These are phyloP conservation scores for Cololabis saira DNA, from an alignment of 2,113 vertebrate species.

Conservation along the genomic window DNA sequence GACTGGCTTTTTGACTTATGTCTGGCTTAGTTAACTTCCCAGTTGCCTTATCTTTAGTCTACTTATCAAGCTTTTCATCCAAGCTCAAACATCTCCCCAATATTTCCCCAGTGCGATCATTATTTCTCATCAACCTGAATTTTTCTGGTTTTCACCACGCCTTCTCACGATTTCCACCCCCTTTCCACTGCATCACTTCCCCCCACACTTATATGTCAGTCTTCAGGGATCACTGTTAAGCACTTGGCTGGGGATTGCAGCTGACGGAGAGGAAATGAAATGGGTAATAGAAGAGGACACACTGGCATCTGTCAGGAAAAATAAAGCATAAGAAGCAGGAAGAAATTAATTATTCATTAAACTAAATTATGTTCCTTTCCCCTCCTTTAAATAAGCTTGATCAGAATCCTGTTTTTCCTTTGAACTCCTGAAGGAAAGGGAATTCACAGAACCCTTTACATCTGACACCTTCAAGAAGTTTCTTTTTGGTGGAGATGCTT, in stretches of 20 bases:
- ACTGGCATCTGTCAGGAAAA: slow-evolving; percentile 75
- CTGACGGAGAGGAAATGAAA: slow-evolving; percentile 78
- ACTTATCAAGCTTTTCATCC: neutral
- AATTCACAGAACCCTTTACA: neutral
- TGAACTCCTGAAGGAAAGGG: slow-evolving; percentile 22
- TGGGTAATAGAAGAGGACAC: slow-evolving; percentile 76
- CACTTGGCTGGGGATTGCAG: slow-evolving; percentile 71
- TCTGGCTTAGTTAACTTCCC: slow-evolving; percentile 4
- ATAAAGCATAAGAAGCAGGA: slow-evolving; percentile 54
- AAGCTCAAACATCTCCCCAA: slow-evolving; percentile 9
- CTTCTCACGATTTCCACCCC: slow-evolving; percentile 3
- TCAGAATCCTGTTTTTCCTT: slow-evolving; percentile 14
- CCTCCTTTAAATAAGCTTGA: slow-evolving; percentile 11
- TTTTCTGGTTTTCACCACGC: slow-evolving; percentile 24
- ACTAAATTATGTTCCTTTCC: slow-evolving; percentile 65
- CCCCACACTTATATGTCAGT: slow-evolving; percentile 54
- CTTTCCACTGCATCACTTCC: slow-evolving; percentile 21
- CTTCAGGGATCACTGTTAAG: slow-evolving; percentile 68
- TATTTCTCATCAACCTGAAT: slow-evolving; percentile 14
- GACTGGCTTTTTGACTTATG: slow-evolving; percentile 11
- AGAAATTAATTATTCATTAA: slow-evolving; percentile 70
- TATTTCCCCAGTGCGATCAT: neutral
- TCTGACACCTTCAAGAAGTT: slow-evolving; percentile 10
- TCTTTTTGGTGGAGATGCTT: neutral
- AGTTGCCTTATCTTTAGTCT: slow-evolving; percentile 1